phyloP scores from a whole-genome alignment of 64 coral and sea anemone species.

The Actinia tenebrosa region DNA sequence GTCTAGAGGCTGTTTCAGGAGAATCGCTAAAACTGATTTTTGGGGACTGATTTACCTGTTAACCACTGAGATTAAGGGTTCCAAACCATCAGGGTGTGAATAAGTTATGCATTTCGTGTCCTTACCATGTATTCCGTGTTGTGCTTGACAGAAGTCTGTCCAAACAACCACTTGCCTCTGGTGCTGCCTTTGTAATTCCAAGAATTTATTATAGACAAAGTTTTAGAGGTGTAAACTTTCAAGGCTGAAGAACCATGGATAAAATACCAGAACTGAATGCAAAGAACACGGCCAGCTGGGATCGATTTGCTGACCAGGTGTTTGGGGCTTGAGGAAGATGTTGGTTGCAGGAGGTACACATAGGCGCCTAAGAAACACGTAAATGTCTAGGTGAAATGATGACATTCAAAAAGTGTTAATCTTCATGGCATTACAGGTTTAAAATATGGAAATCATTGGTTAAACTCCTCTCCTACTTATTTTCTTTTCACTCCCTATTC shows the following conservation, averaged over 20 bases:
- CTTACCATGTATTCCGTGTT: background rate
- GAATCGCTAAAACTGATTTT: too few relatives aligned
- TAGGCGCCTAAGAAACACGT: background rate
- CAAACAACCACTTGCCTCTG: background rate
- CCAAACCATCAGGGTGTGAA: too few relatives aligned
- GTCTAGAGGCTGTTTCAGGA: too few relatives aligned
- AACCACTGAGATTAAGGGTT: too few relatives aligned
- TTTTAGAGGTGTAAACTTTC: background rate
- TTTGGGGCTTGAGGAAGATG: background rate
- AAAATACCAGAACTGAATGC: constrained; percentile 22
- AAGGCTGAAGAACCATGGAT: background rate
- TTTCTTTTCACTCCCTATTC: too few relatives aligned
- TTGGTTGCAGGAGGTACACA: background rate
- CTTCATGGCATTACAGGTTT: too few relatives aligned
- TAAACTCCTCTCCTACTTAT: too few relatives aligned
- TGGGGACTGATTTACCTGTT: too few relatives aligned
- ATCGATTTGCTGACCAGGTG: background rate
- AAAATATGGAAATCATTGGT: too few relatives aligned
- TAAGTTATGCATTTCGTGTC: too few relatives aligned
- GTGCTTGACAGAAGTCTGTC: background rate
- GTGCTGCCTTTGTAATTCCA: background rate
- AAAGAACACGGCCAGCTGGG: background rate
- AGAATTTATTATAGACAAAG: background rate
- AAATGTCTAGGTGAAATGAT: background rate
- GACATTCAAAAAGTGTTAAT: too few relatives aligned